These are phyloP conservation scores for Sander vitreus DNA, from an alignment of 2,113 vertebrate species.

Conservation along the genomic window DNA sequence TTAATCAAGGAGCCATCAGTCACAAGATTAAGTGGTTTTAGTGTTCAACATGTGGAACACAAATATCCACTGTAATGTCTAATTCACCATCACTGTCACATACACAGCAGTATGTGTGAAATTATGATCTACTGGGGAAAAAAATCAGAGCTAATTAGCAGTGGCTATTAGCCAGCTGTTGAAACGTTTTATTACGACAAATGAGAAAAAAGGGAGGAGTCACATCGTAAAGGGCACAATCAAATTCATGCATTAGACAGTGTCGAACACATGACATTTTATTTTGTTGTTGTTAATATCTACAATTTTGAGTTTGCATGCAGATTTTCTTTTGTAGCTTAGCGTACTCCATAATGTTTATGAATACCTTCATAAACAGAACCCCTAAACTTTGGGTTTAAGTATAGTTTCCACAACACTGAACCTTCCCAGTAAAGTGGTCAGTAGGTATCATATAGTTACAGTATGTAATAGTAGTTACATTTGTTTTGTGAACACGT, in stretches of 20 bases:
- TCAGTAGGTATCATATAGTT: too few relatives aligned
- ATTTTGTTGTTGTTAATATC: not conserved
- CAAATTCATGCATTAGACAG: conserved; percentile 23
- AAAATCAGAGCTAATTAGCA: conserved; percentile 29
- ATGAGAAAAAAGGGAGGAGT: not conserved
- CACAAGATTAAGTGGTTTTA: not conserved
- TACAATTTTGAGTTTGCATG: not conserved
- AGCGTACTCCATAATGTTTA: not conserved
- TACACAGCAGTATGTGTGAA: not conserved
- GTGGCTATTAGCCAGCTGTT: conserved; percentile 55
- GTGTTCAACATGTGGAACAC: conserved; percentile 5
- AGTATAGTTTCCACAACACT: not conserved
- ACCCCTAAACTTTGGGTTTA: not conserved
- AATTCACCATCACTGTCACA: conserved; percentile 7
- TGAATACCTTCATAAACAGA: too few relatives aligned
- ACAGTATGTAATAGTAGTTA: not conserved
- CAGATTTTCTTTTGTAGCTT: not conserved
- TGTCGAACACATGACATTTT: not conserved
- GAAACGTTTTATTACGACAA: conserved; percentile 2
- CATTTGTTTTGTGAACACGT: not conserved
- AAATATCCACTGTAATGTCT: not conserved
- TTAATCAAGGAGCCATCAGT: not conserved
- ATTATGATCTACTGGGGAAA: not conserved
- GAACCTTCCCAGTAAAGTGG: not conserved
- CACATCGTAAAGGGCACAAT: not conserved